Base-by-base conservation (phyloP, 2,888 invertebrate species). In the Drosophila parthenogenetica region DNA sequence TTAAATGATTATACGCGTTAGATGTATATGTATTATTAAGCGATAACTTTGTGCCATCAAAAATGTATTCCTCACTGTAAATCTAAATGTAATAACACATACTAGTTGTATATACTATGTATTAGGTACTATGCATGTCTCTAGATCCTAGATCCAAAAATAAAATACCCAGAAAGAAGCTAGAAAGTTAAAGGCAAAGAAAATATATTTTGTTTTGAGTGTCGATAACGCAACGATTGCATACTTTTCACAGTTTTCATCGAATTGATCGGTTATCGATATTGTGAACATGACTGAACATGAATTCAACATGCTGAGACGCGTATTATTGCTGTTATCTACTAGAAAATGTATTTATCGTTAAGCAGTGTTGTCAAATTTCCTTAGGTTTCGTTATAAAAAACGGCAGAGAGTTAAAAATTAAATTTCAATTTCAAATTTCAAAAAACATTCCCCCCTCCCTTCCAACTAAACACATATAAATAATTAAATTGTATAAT, bases 21-120 rank as follows among this genome's bases (percentile, higher is more conserved):
- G 63, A 63, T 63, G 63, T 63, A 59, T 55, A 59, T 60, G 59
- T 62, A 57, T 63, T 40, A 43, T 59, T 77, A 73, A 59, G 73
- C 54, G 62, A 55, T 17, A 72, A 42, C 51, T 77, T 58, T 71
- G 73, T 65, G 77, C 61, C 77, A 73, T 58, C 60, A 58, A 49
- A 65, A 77, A 50, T 50, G 49, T 78, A 73, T 67, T 73, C 62
- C 75, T 78, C 54, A 58, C 59, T 78, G 49, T 68, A 60, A 61
- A 72, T 55, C 25, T 64, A 17, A 63, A 32, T 39, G 57, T 57
- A 62, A 59, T 43, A 32, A 37, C 37, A 45, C 40, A 49, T 32
- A 45, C 16, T 11, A 17, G 17, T 45, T 10, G 32, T 32, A 22
- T 19, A 32, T 43, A 32, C 29, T 32, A 49, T 13, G 17, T 40